Evolutionary conservation across 2,888 invertebrate genomes (phyloP).

Genomic region (Elmis aenea): DNA sequence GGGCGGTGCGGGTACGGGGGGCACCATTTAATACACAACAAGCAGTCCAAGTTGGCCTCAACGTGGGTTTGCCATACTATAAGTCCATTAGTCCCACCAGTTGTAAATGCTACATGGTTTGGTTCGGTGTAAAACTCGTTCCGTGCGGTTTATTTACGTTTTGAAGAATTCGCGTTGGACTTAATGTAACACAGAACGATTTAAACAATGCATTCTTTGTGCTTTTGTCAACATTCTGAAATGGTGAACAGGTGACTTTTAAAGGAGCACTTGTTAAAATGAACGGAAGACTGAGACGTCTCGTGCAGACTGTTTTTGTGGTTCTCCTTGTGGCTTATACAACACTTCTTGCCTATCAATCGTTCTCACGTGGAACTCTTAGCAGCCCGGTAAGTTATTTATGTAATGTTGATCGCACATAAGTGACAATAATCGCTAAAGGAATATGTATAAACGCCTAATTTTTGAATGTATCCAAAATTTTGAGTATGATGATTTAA

Average conservation of each 20-base stretch:
- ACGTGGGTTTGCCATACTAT: slow-evolving; percentile 50
- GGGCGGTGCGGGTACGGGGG: slow-evolving; percentile 47
- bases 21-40: slow-evolving; percentile 45
- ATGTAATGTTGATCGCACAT: background rate
- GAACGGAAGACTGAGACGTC: slow-evolving; percentile 38
- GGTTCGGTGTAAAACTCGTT: no score
- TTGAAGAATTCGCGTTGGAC: slow-evolving; percentile 3
- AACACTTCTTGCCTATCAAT: slow-evolving; percentile 41
- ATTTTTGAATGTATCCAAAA: background rate
- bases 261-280: slow-evolving; percentile 27
- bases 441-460: slow-evolving; percentile 2
- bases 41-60: slow-evolving; percentile 46
- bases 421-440: slow-evolving; percentile 5
- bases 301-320: slow-evolving; percentile 39
- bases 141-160: slow-evolving; percentile 45
- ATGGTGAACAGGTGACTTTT: slow-evolving; percentile 35
- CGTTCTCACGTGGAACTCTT: slow-evolving; percentile 34
- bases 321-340: slow-evolving; percentile 40
- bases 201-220: slow-evolving; percentile 18
- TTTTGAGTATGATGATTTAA: background rate
- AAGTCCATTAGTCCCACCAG: no score
- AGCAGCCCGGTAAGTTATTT: slow-evolving; percentile 21
- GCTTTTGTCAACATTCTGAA: slow-evolving; percentile 26
- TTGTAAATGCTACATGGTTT: no score
- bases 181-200: no score